Evolutionary conservation across 2,113 vertebrate genomes (phyloP), one percentile per base, ranked within the genome.

Genomic region (Meriones unguiculatus): DNA sequence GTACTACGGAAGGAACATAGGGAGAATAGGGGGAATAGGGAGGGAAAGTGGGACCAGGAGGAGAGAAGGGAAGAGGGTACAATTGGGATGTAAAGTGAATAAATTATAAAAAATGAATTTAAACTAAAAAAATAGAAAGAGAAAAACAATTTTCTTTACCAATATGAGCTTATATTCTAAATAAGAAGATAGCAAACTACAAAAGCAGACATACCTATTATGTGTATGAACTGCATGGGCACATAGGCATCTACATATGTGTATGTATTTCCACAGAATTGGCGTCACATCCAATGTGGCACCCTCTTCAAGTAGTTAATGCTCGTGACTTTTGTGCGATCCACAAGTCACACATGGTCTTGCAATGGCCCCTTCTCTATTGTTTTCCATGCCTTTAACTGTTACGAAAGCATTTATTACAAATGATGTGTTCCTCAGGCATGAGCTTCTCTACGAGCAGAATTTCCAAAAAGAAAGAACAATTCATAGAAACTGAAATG

Each of bases 391-490:
- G 52, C 32, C 30, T 25, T 41, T 89, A 91, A 38, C 11, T 69
- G 32, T 73, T 59, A 90, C 20, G 72, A 75, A 38, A 85, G 25
- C 54, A 78, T 5, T 78, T 54, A 89, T 9, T 95, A 5, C 28
- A 89, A 59, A 0, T 85, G 17, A 41, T 10, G 64, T 90, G 70
- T 82, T n/a, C 25, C 24, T 64, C 38, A 59, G 38, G 4, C n/a
- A 87, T 32, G 7, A 72, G 41, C 24, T 46, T 64, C 46, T n/a
- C 35, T 35, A 52, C 18, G 78, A 67, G 38, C 25, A 65, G 69
- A 93, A 84, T 9, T 72, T 90, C 50, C 30, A 87, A 90, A 94
- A 94, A 64, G n/a, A 24, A 46, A 46, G 57, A 75, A 18, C 38
- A 88, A 73, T 65, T 92, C 25, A 72, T 50, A 84, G 78, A 14